These are phyloP conservation scores for Pseudomyrmex sp. DNA, from an alignment of 1,140 invertebrate genomes.

Conservation along the genomic window DNA sequence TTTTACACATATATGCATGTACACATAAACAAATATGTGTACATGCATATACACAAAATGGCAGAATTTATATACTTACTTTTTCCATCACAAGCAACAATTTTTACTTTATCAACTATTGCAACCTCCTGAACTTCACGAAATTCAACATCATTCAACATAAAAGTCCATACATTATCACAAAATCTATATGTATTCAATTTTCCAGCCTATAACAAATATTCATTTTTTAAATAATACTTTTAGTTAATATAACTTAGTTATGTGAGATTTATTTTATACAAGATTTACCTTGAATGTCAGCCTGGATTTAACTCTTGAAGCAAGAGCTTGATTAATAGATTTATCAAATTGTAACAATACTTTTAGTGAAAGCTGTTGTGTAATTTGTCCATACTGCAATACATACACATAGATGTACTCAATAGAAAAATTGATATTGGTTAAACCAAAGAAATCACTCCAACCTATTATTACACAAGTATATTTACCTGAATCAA, in stretches of 20 bases:
- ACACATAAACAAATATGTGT: background rate
- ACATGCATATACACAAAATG: slow-evolving; percentile 11
- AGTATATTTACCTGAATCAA: slow-evolving; percentile 89
- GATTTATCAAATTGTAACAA: slow-evolving; percentile 98
- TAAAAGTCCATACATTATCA: slow-evolving; percentile 99
- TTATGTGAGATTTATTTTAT: background rate
- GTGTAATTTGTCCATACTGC: slow-evolving; percentile 98
- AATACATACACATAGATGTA: slow-evolving; percentile 80
- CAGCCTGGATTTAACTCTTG: slow-evolving; percentile 95
- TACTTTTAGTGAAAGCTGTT: slow-evolving; percentile 95
- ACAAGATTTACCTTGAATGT: slow-evolving; percentile 92
- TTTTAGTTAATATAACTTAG: slow-evolving; percentile 11
- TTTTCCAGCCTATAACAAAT: slow-evolving; percentile 92
- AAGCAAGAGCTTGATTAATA: slow-evolving; percentile 97
- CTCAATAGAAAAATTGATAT: background rate
- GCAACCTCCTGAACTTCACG: slow-evolving; percentile 97
- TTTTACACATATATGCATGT: background rate
- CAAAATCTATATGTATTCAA: slow-evolving; percentile 99
- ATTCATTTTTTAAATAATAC: slow-evolving; percentile 29
- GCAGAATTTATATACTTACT: slow-evolving; percentile 87
- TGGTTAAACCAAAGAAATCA: background rate
- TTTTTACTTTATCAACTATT: slow-evolving; percentile 99
- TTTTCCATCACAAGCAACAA: slow-evolving; percentile 99
- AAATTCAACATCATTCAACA: slow-evolving; percentile 99
- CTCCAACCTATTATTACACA: slow-evolving; percentile 65